phyloP scores from a whole-genome alignment of 1,140 invertebrate genomes.

The Cotesia chilonis region DNA sequence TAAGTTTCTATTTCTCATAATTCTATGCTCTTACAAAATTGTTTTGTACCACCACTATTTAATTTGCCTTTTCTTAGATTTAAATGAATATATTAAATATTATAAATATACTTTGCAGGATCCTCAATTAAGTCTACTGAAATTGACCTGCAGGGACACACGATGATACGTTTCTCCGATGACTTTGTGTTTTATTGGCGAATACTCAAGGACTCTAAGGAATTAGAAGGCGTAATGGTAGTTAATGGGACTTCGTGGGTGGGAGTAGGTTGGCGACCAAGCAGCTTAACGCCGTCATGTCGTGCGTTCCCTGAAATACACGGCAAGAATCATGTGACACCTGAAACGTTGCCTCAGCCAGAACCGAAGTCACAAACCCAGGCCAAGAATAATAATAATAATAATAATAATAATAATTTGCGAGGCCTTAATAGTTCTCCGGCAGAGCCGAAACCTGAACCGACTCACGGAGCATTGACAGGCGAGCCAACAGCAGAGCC shows the following conservation, averaged over 20 bases:
- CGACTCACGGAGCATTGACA: conserved; percentile 39
- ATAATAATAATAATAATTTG: background rate
- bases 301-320: conserved; percentile 78
- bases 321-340: conserved; percentile 52
- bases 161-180: conserved; percentile 74
- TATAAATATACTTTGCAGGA: conserved; percentile 57
- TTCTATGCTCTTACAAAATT: background rate
- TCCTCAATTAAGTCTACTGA: conserved; percentile 73
- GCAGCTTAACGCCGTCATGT: conserved; percentile 74
- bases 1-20: conserved; percentile 60
- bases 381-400: conserved; percentile 39
- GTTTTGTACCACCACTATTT: background rate
- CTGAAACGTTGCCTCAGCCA: conserved; percentile 58
- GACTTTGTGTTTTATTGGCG: conserved; percentile 84
- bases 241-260: conserved; percentile 87
- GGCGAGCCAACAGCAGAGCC: conserved; percentile 31
- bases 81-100: background rate
- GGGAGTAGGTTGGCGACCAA: conserved; percentile 86
- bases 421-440: background rate
- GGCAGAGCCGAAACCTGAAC: conserved; percentile 52
- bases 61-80: conserved; percentile 19
- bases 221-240: conserved; percentile 85
- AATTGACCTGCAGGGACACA: conserved; percentile 75
- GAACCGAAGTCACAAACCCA: conserved; percentile 57
- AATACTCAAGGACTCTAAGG: conserved; percentile 78